Conservation (phyloP, 2,113 vertebrate genomes). For the Neopipo cinnamomea region DNA sequence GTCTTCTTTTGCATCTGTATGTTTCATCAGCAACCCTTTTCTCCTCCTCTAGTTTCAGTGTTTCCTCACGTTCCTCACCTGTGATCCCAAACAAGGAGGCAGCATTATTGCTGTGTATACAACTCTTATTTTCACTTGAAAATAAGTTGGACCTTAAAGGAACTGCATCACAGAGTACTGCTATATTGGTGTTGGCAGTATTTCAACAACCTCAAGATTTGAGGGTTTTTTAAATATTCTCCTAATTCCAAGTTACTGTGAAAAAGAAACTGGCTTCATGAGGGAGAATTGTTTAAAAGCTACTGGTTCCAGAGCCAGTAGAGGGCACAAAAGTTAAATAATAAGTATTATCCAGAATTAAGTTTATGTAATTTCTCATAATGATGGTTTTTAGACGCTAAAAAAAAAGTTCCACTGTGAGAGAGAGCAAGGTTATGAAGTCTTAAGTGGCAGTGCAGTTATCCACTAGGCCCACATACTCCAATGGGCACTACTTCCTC, state of each 20-base stretch:
- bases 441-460: not conserved
- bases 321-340: slow-evolving; percentile 35
- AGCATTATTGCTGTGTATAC: not conserved
- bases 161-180: not conserved
- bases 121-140: not conserved
- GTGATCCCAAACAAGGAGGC: not conserved
- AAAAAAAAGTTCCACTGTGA: not conserved
- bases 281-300: not conserved
- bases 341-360: not conserved
- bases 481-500: not conserved
- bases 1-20: slow-evolving; percentile 76
- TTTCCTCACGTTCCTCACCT: slow-evolving; percentile 83
- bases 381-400: not conserved
- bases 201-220: not conserved
- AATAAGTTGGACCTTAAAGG: not conserved
- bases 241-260: not conserved
- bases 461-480: not conserved
- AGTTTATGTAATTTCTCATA: not conserved
- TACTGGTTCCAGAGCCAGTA: slow-evolving; percentile 1
- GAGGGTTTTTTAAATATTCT: not conserved
- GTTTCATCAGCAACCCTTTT: slow-evolving; percentile 78
- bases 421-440: not conserved
- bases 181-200: not conserved
- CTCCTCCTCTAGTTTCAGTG: slow-evolving; percentile 81
- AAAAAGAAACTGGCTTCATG: not conserved